Base-by-base conservation (phyloP, 2,888 invertebrate genomes). In the Thelaira solivaga region DNA sequence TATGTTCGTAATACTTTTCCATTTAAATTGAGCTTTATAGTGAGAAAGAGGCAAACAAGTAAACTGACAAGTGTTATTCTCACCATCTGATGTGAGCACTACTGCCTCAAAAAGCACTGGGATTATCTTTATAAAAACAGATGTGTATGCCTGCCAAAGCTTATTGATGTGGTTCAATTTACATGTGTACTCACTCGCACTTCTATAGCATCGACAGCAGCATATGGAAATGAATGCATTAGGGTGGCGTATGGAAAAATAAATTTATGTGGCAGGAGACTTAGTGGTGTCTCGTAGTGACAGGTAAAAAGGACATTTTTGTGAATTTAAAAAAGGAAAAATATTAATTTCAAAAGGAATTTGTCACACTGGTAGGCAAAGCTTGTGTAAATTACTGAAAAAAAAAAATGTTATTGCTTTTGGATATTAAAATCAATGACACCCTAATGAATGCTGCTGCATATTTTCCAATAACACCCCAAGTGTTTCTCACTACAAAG, bases 121-220 rank as follows among this genome's bases (percentile, higher is more conserved):
- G 43, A 67, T 65, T 65, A 53, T 53, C 53, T 53, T 41, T 36
- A 68, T 57, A 39, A 57, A 47, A 55, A 39, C 57, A 68, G 57
- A 57, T 68, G 57, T 57, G 51, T 49, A 36, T 64, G 47, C 26
- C 49, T 64, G 47, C 26, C 47, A 36, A 47, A 39, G 47, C 68
- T 24, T 57, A 68, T 68, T 57, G 65, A 53, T 55, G 65, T 24
- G 65, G 53, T 53, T 67, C 34, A 53, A 67, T 67, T 67, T 53
- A 55, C 41, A 67, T 67, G n/a, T n/a, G n/a, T n/a, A n/a, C n/a
- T n/a, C n/a, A 31, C 53, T 43, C 43, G 53, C 24, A 34, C 24
- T 55, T 45, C 41, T 4, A 16, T 34, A 16, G 45, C 36, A 49
- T 18, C 6, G 11, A 10, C 57, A 16, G 4, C 1, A 41, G 18